Evolutionary conservation across 2,113 vertebrate species (phyloP), one percentile per base, ranked within the genome.

Genomic region (Paralichthys olivaceus): DNA sequence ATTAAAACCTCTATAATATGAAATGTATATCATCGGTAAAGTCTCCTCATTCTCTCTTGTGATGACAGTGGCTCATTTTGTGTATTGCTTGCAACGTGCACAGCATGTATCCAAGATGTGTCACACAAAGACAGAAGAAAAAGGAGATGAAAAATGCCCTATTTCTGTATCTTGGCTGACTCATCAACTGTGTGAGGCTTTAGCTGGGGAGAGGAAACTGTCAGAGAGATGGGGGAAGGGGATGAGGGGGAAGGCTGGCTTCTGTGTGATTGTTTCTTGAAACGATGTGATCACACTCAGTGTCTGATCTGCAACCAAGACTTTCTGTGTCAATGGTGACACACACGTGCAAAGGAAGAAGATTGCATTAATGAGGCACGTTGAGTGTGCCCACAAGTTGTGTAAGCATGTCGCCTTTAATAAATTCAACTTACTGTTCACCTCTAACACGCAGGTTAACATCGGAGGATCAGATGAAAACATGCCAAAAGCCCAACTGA

Each of bases 111-210:
- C 61, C 53, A 58, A 69, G 60, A 80, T 22, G 58, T 63, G 62
- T 75, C 78, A 87, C 59, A 78, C 58, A 75, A 57, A 57, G 34
- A 55, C 14, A 47, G 26, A 28, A n/a, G 53, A 75, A 74, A 73
- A n/a, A 67, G 23, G 14, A 66, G 0, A 57, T 69, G 59, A 77
- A 80, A 79, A 51, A 69, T 53, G 47, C n/a, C 55, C 79, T 61
- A 83, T 90, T 90, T 89, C 58, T 83, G 58, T 63, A 57, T 63
- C 71, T 32, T 6, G 64, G 72, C 83, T 89, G 87, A 88, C 68
- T 88, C 84, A 87, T 86, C 84, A 75, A 70, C 74, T 66, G 84
- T 75, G 49, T 20, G 63, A 86, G 70, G 62, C 17, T 71, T 67
- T 76, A 65, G 60, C 73, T 72, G 70, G 59, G n/a, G 70, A 85